phyloP scores from a whole-genome alignment of 1,140 invertebrate species.

The Drosophila sp. region DNA sequence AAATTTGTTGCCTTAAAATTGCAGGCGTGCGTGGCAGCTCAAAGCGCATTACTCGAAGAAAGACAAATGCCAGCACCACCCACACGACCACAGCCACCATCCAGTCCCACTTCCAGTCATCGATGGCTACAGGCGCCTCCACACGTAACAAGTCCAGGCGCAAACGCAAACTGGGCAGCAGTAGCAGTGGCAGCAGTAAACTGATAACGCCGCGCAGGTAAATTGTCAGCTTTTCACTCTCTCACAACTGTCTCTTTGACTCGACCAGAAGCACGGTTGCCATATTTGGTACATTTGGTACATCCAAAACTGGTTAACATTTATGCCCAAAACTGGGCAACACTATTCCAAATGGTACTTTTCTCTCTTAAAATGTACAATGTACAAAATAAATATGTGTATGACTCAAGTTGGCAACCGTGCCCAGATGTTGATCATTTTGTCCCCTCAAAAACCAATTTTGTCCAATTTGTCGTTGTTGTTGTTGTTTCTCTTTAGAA shows the following conservation, averaged over 20 bases:
- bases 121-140: conserved; percentile 19
- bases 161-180: conserved; percentile 52
- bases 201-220: conserved; percentile 61
- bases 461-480: conserved; percentile 37
- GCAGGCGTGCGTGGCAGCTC: conserved; percentile 49
- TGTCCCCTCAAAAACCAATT: neutral
- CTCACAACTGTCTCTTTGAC: conserved; percentile 1
- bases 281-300: no score
- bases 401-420: no score
- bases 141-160: conserved; percentile 58
- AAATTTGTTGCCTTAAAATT: conserved; percentile 38
- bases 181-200: conserved; percentile 30
- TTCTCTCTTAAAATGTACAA: no score
- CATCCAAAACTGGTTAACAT: no score
- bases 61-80: conserved; percentile 29
- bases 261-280: neutral
- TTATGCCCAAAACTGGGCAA: no score
- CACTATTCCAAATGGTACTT: no score
- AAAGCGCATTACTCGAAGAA: conserved; percentile 63
- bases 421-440: conserved; percentile 1
- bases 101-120: conserved; percentile 24
- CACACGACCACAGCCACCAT: conserved; percentile 7
- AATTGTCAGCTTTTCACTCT: conserved; percentile 47
- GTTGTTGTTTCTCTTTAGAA: conserved; percentile 51
- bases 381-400: no score